Conservation (phyloP, 2,113 vertebrate genomes). For the Python bivittatus region DNA sequence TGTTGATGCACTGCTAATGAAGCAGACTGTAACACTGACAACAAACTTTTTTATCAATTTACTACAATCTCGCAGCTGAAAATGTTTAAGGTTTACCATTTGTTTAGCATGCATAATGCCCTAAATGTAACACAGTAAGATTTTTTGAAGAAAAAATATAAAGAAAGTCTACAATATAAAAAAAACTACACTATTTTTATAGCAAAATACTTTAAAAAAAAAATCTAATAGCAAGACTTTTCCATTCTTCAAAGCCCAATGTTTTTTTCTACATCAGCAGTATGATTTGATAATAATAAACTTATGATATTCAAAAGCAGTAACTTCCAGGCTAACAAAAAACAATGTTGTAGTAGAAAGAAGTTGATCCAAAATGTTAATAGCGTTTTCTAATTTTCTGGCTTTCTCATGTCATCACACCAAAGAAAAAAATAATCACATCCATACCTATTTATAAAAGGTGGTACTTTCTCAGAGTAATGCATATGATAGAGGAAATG, state of each 20-base stretch:
- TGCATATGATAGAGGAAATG: background rate
- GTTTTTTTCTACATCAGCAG: background rate
- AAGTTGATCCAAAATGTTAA: conserved; percentile 34
- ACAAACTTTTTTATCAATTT: background rate
- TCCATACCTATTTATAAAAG: background rate
- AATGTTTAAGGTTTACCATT: background rate
- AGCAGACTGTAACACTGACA: background rate
- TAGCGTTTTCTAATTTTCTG: conserved; percentile 46
- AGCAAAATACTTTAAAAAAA: background rate
- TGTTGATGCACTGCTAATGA: background rate
- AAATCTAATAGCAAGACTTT: background rate
- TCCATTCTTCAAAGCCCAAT: conserved; percentile 6
- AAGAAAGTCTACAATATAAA: background rate
- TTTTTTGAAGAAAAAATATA: background rate
- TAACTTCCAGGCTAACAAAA: background rate
- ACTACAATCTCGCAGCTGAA: background rate
- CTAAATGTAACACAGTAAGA: background rate
- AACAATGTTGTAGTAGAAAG: background rate
- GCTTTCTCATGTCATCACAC: conserved; percentile 53
- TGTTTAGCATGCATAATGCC: background rate
- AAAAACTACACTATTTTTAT: background rate
- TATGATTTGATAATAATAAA: background rate
- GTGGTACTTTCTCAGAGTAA: conserved; percentile 8
- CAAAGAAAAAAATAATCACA: conserved; percentile 42
- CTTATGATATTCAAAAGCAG: background rate